A percentile compares a stretch with the other conserved stretches of the same genome.
Evolutionary conservation across 2,113 vertebrate genomes (phyloP).

Genomic region (Pterocles burchelli): DNA sequence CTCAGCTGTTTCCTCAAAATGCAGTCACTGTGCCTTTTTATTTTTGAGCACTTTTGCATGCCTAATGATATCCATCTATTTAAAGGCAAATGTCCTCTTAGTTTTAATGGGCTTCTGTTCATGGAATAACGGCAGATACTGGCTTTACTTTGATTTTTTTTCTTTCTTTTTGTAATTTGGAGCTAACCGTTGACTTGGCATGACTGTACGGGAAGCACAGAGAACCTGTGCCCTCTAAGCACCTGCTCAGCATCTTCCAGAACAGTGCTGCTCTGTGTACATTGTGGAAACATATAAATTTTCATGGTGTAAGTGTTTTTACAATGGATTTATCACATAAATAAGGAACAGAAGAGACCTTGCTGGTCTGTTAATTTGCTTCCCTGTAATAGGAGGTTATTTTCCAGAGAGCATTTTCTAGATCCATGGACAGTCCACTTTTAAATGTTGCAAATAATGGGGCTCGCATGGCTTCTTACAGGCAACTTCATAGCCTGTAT

Average conservation of each 20-base stretch:
- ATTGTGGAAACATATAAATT: background rate
- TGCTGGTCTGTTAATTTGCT: conserved; percentile 18
- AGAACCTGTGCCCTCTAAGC: background rate
- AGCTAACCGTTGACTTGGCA: background rate
- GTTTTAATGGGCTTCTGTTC: conserved; percentile 62
- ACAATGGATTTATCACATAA: conserved; percentile 33
- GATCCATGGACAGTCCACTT: background rate
- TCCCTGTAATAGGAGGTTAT: conserved; percentile 15
- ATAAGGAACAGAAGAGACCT: conserved; percentile 5
- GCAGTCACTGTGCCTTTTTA: conserved; percentile 61
- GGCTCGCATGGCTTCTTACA: background rate
- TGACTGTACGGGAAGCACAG: background rate
- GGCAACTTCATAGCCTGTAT: background rate
- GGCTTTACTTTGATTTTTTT: background rate
- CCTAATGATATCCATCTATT: conserved; percentile 59
- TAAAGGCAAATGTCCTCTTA: conserved; percentile 59
- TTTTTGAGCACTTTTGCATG: conserved; percentile 67
- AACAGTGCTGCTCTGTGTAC: background rate
- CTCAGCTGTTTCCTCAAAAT: conserved; percentile 64
- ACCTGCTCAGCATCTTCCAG: background rate
- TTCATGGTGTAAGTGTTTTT: background rate
- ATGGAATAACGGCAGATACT: conserved; percentile 20
- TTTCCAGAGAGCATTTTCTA: conserved; percentile 23
- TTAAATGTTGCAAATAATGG: background rate
- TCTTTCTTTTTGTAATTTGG: background rate